Evolutionary conservation across 2,113 vertebrate species (phyloP), one percentile per base, ranked within the genome.

Genomic region (Dendrocopos noguchii): DNA sequence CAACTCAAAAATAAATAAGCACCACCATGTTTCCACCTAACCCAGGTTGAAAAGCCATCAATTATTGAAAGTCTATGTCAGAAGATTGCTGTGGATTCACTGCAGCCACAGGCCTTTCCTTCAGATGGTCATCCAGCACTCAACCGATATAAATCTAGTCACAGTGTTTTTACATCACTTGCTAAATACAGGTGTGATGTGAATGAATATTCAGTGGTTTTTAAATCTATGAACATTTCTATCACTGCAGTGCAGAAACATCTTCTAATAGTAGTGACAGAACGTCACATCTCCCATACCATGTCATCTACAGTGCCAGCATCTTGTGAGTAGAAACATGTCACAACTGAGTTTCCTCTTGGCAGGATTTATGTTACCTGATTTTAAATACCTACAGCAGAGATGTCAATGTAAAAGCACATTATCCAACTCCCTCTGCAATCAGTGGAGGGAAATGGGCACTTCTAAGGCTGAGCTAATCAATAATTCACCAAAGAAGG

Each of bases 401-500:
- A 86, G 76, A 72, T 86, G 61, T 93, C 93, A 78, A 13, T 56
- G 80, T 83, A 78, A 93, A 72, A 95, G 80, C 85, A 94, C 92
- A 88, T 95, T 95, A 93, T 80, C 91, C 84, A 77, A 67, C 67
- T 93, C 42, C 7, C 60, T 21, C 13, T 93, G 81, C 84, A 89
- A 91, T 93, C 85, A 84, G 61, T 67, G 53, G 47, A 91, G 90
- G 91, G 85, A 88, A 94, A 90, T 83, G 92, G 68, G 42, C 44
- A 52, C 83, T 95, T 93, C 42, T 72, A 65, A 85, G 90, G 80
- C 85, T 80, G 82, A 80, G 36, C 70, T 93, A 34, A 93, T 95
- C 90, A 94, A 86, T 94, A 94, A 93, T 95, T 94, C 81, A 89
- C 93, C 93, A 87, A 87, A 96, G 81, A 87, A 82, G 87, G 75